Base-by-base conservation (phyloP, 1,140 invertebrate genomes). In the Sarcophaga bullata region DNA sequence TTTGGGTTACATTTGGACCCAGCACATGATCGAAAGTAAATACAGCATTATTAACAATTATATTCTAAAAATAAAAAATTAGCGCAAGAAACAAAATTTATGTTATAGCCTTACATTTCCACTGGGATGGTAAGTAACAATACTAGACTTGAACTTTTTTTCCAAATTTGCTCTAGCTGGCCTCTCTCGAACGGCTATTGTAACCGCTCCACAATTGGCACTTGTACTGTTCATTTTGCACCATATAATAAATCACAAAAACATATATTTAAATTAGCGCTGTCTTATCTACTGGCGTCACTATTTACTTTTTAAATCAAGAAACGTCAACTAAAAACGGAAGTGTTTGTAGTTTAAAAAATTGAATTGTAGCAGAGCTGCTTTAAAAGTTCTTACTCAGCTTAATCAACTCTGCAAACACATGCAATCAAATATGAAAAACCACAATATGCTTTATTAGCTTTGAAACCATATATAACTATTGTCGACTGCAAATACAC, bases 21-120 rank as follows among this genome's bases (percentile, higher is more conserved):
- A 93, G 92, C 0, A 92, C 91, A n/a, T 90, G 90, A 86, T 96
- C 95, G 85, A 95, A 96, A 2, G 91, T 93, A 86, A 94, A 96
- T 11, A 80, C 80, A 25, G 75, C 68, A 5, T 83, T 82, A 46
- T 85, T 78, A 8, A 84, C 86, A 48, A 85, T 7, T 15, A 86
- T 13, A 13, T 83, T 78, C 85, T 86, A 75, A 58, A 25, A 68
- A 58, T 8, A 47, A 6, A 50, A 48, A 15, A 19, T 72, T 19
- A 50, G 6, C 62, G 9, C 13, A n/a, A 82, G 0, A 48, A 49
- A 15, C 2, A 50, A 37, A 46, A 80, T 78, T 73, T 54, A 3
- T 48, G n/a, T 80, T n/a, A 37, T 2, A 82, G 1, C 0, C 62
- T 54, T 48, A 82, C 15, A 46, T 80, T 82, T 8, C 19, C 10